Conservation (phyloP, 2,797 vertebrate species). For the Lophotriccus pileatus region DNA sequence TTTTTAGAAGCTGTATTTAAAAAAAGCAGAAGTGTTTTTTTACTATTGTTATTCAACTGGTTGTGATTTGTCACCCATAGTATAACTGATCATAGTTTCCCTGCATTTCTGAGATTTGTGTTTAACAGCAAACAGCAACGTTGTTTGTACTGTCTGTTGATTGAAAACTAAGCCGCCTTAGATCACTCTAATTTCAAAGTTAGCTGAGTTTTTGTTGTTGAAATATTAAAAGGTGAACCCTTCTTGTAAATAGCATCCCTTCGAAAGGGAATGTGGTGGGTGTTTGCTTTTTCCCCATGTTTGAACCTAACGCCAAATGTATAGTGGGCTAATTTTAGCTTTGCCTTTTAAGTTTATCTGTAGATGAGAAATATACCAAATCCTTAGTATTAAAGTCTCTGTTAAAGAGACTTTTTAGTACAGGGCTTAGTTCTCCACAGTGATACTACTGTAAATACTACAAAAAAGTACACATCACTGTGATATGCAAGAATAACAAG, state of each 20-base stretch:
- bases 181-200: slow-evolving; percentile 62
- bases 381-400: slow-evolving; percentile 14
- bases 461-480: slow-evolving; percentile 59
- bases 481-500: slow-evolving; percentile 35
- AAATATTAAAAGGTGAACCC: slow-evolving; percentile 54
- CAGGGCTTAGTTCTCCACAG: slow-evolving; percentile 53
- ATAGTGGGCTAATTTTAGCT: slow-evolving; percentile 21
- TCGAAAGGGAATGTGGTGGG: slow-evolving; percentile 11
- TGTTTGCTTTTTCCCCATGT: slow-evolving; percentile 12
- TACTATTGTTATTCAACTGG: slow-evolving; percentile 57
- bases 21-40: slow-evolving; percentile 20
- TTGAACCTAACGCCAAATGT: slow-evolving; percentile 7
- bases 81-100: slow-evolving; percentile 66
- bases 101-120: slow-evolving; percentile 52
- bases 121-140: slow-evolving; percentile 57
- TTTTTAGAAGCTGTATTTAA: slow-evolving; percentile 68
- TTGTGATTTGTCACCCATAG: slow-evolving; percentile 43
- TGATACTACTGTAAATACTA: slow-evolving; percentile 43
- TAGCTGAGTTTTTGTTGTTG: slow-evolving; percentile 46
- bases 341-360: slow-evolving; percentile 30
- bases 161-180: slow-evolving; percentile 54
- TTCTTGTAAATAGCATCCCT: slow-evolving; percentile 58
- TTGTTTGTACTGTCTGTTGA: slow-evolving; percentile 59
- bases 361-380: slow-evolving; percentile 26
- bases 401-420: slow-evolving; percentile 7